phyloP scores from a whole-genome alignment of 92 coral and sea anemone genomes.

The Plumapathes pennacea region DNA sequence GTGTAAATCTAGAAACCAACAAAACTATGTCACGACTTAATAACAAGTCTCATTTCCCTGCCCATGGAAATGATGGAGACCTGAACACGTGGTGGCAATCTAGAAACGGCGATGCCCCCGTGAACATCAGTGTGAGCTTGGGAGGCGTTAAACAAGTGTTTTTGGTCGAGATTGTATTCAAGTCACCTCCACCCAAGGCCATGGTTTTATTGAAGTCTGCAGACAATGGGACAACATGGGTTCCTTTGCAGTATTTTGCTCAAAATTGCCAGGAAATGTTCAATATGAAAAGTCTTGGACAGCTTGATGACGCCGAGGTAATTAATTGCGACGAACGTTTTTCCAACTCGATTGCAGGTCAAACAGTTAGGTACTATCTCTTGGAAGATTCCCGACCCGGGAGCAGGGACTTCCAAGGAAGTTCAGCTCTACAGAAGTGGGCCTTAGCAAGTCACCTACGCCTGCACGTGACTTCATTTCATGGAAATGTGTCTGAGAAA shows the following conservation, averaged over 20 bases:
- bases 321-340: conserved; percentile 37
- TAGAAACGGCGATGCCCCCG: conserved; percentile 11
- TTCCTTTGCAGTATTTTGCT: conserved; percentile 42
- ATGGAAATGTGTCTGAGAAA: conserved; percentile 29
- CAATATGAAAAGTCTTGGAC: conserved; percentile 17
- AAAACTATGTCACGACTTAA: conserved; percentile 16
- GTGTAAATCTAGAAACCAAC: conserved; percentile 13
- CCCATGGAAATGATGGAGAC: conserved; percentile 36
- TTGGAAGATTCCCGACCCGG: conserved; percentile 14
- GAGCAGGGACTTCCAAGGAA: conserved; percentile 8
- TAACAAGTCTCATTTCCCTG: conserved; percentile 22
- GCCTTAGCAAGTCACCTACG: conserved; percentile 37
- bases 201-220: conserved; percentile 30
- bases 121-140: conserved; percentile 21
- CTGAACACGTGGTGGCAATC: conserved; percentile 55
- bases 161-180: conserved; percentile 19
- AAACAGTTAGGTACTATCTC: conserved; percentile 27
- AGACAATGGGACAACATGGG: conserved; percentile 38
- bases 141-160: conserved; percentile 25
- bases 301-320: background rate
- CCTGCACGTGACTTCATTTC: conserved; percentile 14
- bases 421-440: conserved; percentile 16
- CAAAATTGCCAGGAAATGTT: conserved; percentile 16
- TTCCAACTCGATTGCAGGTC: conserved; percentile 18
- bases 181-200: conserved; percentile 31